Evolutionary conservation across 2,888 invertebrate genomes (phyloP), one percentile per base, ranked within the genome.

Genomic region (Epiperipatus broadwayi): DNA sequence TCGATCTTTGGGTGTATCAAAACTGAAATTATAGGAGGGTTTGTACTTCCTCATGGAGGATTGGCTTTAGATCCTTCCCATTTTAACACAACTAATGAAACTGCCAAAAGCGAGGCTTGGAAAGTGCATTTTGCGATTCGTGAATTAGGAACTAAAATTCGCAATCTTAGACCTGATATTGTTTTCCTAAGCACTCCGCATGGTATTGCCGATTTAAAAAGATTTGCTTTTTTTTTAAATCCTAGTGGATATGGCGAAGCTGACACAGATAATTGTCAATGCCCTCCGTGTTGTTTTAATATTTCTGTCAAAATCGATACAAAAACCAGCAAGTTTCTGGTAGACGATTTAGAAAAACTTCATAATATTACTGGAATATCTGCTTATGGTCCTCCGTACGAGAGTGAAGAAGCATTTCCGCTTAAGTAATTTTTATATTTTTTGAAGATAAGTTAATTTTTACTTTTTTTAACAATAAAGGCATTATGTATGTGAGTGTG

Each of bases 121-220:
- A 31, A 32, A 15, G 18, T 44, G 4, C 45, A 44, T 21, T 25
- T 32, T 10, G 8, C 40, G 3, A 29, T 38, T n/a, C 40, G 40
- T 4, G 40, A 42, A 10, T 25, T 44, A 8, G 44, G 44, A 8
- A 16, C 25, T 5, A 28, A 44, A 30, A 44, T 44, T 27, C 29
- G 25, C 8, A 14, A 15, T 5, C 19, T 38, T 8, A 28, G 5
- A 10, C 44, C 44, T 3, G 45, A 46, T 21, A 8, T 44, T 7
- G 42, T 44, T 12, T 38, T 44, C 20, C 35, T 44, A 16, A 39
- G 38, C 28, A 44, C 44, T 5, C 44, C 44, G n/a, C 44, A 44
- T 33, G 44, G 44, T 10, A 42, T 46, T 10, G 33, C 44, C 5
- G 44, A 44, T 21, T 4, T 43, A 20, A 37, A 19, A 3, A 12